Evolutionary conservation across 1,140 invertebrate genomes (phyloP).

Genomic region (Pinna nobilis): DNA sequence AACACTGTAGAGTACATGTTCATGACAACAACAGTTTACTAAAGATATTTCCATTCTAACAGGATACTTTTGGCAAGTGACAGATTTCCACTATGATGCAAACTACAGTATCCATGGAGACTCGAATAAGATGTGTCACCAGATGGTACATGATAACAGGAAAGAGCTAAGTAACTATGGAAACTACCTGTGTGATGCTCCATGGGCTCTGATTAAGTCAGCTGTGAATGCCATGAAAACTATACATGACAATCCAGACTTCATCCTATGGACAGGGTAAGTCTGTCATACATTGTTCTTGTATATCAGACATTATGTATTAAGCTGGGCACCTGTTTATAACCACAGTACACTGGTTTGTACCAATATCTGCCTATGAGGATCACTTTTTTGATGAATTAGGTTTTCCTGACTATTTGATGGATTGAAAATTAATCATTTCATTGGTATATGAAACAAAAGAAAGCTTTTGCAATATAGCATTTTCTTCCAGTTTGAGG

Average conservation of each 20-base stretch:
- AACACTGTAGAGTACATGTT: too few species aligned
- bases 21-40: too few species aligned
- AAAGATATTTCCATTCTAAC: constrained; percentile 63
- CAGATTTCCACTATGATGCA: constrained; percentile 91
- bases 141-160: constrained; percentile 3
- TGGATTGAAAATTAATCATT: background rate
- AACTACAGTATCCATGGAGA: constrained; percentile 85
- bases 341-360: too few species aligned
- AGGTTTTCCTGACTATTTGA: background rate
- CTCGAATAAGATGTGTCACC: constrained; percentile 60
- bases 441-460: too few species aligned
- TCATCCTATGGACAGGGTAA: constrained; percentile 95
- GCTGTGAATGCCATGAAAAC: constrained; percentile 89
- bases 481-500: too few species aligned
- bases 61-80: constrained; percentile 96
- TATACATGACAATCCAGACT: constrained; percentile 87
- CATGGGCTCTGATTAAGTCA: constrained; percentile 88
- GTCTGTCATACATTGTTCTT: too few species aligned
- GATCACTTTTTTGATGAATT: too few species aligned
- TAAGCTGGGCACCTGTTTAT: too few species aligned
- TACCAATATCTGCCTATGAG: too few species aligned
- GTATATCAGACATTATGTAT: too few species aligned
- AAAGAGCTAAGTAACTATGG: constrained; percentile 81
- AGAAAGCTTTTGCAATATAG: too few species aligned
- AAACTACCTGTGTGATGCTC: constrained; percentile 91